Evolutionary conservation across 2,888 invertebrate species (phyloP).

Genomic region (Tupiocoris notatus): DNA sequence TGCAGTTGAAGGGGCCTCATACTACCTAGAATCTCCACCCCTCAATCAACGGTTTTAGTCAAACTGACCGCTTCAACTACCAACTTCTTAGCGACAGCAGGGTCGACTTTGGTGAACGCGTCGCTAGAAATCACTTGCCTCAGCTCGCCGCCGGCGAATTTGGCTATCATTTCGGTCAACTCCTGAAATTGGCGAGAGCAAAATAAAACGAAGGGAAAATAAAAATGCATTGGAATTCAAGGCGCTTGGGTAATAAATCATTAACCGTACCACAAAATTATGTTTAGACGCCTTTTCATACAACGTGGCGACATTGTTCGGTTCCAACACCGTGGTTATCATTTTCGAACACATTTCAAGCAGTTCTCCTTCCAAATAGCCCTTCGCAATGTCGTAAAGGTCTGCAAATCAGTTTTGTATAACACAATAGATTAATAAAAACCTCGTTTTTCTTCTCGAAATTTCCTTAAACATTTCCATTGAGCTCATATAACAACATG

Average conservation of each 20-base stretch:
- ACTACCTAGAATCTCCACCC: too few relatives aligned
- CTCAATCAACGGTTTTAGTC: too few relatives aligned
- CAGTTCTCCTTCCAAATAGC: slow-evolving; percentile 42
- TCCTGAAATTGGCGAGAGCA: slow-evolving; percentile 44
- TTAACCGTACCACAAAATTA: slow-evolving; percentile 15
- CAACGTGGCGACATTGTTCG: slow-evolving; percentile 9
- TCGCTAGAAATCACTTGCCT: slow-evolving; percentile 38
- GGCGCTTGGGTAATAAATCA: too few relatives aligned
- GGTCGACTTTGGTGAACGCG: slow-evolving; percentile 40
- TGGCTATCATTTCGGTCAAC: slow-evolving; percentile 21
- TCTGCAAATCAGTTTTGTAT: too few relatives aligned
- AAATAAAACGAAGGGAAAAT: too few relatives aligned
- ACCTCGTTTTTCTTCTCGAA: background rate
- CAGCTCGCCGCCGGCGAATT: slow-evolving; percentile 33
- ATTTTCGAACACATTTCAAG: slow-evolving; percentile 34
- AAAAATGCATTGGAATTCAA: too few relatives aligned
- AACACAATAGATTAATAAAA: too few relatives aligned
- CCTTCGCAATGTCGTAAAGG: slow-evolving; percentile 43
- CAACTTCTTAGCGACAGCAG: slow-evolving; percentile 33
- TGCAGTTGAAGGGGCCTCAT: too few relatives aligned
- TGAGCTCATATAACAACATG: background rate
- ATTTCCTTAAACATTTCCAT: too few relatives aligned
- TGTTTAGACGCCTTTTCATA: slow-evolving; percentile 3
- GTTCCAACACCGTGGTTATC: slow-evolving; percentile 30
- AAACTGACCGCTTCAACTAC: slow-evolving; percentile 29